Evolutionary conservation across 2,113 vertebrate genomes (phyloP), one percentile per base, ranked within the genome.

Genomic region (Ctenomys sociabilis): DNA sequence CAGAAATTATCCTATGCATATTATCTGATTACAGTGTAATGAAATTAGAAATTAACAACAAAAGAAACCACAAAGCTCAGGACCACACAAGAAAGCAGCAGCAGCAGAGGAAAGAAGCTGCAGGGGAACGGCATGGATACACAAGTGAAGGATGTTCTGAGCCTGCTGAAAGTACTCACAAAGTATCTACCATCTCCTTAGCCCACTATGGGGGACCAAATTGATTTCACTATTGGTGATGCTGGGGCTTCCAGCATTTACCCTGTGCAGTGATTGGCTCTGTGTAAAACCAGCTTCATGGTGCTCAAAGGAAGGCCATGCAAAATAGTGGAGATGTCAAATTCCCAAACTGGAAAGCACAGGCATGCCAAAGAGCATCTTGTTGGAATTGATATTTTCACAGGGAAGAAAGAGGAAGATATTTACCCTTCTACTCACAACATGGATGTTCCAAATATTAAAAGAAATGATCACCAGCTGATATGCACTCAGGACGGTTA

Each of bases 361-460:
- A 99, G 99, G 59, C 99, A 99, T 95, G 99, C 99, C 93, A 99
- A 99, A 99, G 99, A 99, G 95, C 99, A 99, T 97, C 96, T 99
- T 98, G 99, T 99, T 98, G 99, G 99, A 91, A 99, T 99, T 83
- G 99, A 99, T 98, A 99, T 99, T 97, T 99, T 99, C 98, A 99
- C 99, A 94, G 99, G 99, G 96, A 99, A 99, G 98, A 99, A 99
- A 97, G 99, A 99, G 81, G 99, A 99, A 99, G 99, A 99, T 98
- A 99, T 99, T 98, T 99, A 99, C 88, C 99, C 99, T 92, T 99
- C 99, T 73, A 99, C 99, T 98, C 99, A 99, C 98, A 99, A 99
- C 98, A 99, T 99, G 99, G 99, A 99, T 98, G 99, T 99, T 95
- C 99, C 99, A 92, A 99, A 99, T 98, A 99, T 99, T 98, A 99